A percentile compares a stretch with the other conserved stretches of the same genome.
Evolutionary conservation across 2,797 vertebrate species (phyloP).

Genomic region (Acropternis orthonyx): DNA sequence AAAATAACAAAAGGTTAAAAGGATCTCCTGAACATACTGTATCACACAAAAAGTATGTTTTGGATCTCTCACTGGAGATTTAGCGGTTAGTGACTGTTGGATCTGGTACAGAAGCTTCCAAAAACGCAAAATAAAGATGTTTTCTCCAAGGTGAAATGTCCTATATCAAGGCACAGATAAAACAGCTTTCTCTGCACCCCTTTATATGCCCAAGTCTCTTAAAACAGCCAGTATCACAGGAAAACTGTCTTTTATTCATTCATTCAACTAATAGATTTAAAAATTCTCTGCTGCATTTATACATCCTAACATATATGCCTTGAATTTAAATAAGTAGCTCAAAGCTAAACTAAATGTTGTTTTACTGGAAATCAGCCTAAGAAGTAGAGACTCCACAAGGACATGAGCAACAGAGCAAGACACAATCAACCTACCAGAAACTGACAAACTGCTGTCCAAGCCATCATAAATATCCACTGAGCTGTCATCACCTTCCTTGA

Average conservation of each 20-base stretch:
- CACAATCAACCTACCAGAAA: slow-evolving; percentile 76
- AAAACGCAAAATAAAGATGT: neutral
- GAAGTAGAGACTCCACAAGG: neutral
- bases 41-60: neutral
- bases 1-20: neutral
- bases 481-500: slow-evolving; percentile 80
- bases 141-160: neutral
- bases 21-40: neutral
- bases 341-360: neutral
- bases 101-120: neutral
- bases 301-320: neutral
- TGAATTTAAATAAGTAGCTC: neutral
- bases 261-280: neutral
- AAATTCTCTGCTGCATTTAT: neutral
- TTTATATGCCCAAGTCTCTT: neutral
- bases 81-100: neutral
- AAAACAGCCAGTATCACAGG: neutral
- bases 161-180: neutral
- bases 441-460: slow-evolving; percentile 76
- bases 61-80: neutral
- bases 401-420: neutral
- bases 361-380: neutral
- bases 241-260: neutral
- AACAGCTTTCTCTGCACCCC: too few species aligned
- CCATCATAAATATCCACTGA: slow-evolving; percentile 96